Base-by-base conservation (phyloP, 1,140 invertebrate species). In the Pseudomyrmex gracilis region DNA sequence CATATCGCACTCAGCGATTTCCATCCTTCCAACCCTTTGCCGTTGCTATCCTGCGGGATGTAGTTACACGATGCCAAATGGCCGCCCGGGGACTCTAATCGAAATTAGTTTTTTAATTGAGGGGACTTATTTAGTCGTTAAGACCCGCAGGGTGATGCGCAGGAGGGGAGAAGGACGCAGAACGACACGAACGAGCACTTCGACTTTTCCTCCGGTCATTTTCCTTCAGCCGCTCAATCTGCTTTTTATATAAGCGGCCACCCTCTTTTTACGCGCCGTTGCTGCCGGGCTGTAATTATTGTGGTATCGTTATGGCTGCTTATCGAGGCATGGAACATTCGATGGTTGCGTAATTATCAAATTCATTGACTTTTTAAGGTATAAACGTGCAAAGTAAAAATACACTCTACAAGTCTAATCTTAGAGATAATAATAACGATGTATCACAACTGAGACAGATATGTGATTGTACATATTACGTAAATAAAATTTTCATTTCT, bases 31-130 rank as follows among this genome's bases (percentile, higher is more conserved):
- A 76, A 51, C 58, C 83, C 83, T 68, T 84, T 66, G 63, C 43
- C 17, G 5, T 53, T 67, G 34, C 60, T 83, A 71, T 71, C 84
- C 78, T 68, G 61, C 82, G 73, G 73, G 68, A 73, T 71, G 74
- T 90, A 89, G 88, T 92, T 91, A 90, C 86, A 84, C 84, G 86
- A 91, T 89, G 91, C 85, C 89, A 87, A 92, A 92, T 89, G 83
- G 92, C 74, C 92, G 84, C 92, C 64, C 86, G 80, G 92, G 92
- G 92, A 93, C 90, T 92, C 87, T 93, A 92, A 92, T 93, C 92
- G 92, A 92, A 93, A 93, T 93, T 90, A 91, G 90, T 93, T 93
- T 93, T 93, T 93, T 93, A 93, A 93, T 93, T 93, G 92, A 84
- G 57, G 70, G 85, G 90, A 92, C 90, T 93, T 93, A 92, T 92